Percentiles rank a stretch among this genome's conserved stretches.
Conservation (phyloP, 1,140 invertebrate species). For the Branchinecta lynchi region DNA sequence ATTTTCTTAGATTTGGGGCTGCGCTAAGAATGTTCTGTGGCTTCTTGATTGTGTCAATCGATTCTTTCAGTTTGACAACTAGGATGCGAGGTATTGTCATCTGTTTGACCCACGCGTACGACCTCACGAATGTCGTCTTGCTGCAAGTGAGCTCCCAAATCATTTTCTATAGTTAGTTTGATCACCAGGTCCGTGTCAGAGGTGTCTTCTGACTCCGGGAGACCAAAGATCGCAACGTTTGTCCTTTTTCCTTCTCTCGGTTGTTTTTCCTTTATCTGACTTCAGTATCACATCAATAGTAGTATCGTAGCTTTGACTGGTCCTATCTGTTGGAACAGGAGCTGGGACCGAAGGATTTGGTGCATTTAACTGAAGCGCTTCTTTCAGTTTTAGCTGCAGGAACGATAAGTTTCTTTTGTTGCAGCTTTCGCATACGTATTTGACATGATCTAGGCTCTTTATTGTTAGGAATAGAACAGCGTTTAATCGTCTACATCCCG, state of each 20-base stretch:
- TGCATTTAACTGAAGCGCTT: conserved; percentile 9
- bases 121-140: not conserved
- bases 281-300: conserved; percentile 9
- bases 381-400: conserved; percentile 8
- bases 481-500: conserved; percentile 6
- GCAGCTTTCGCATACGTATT: conserved; percentile 5
- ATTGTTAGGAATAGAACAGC: conserved; percentile 6
- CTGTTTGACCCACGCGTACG: conserved; percentile 4
- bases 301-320: conserved; percentile 5
- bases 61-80: too few relatives aligned
- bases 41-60: conserved; percentile 6
- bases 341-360: not conserved
- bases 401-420: conserved; percentile 6
- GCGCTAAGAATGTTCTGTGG: conserved; percentile 12
- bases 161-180: conserved; percentile 6
- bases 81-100: conserved; percentile 3
- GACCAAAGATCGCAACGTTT: conserved; percentile 9
- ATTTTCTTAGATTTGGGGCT: not conserved
- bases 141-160: conserved; percentile 5
- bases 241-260: conserved; percentile 1
- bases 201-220: conserved; percentile 8
- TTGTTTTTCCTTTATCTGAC: conserved; percentile 6
- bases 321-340: conserved; percentile 1
- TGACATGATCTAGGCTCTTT: conserved; percentile 6
- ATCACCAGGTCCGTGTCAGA: conserved; percentile 8